Evolutionary conservation across 35 echinoderm and acorn worm genomes (phyloP), one percentile per base, ranked within the genome.

Genomic region (Heliocidaris erythrogramma): DNA sequence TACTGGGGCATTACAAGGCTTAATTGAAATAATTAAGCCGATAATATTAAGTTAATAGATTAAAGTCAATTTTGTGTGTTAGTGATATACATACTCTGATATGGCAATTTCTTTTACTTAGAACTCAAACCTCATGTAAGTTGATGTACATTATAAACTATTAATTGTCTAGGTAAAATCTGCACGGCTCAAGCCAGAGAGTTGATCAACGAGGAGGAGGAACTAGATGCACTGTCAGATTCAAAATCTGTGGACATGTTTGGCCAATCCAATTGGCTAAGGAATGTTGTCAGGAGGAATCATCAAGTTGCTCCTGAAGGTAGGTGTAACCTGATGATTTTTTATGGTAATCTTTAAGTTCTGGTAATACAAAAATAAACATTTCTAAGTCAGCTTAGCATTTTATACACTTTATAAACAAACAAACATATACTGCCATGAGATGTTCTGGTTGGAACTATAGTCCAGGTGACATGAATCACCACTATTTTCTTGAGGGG

Each of bases 241-340:
- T 93, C 98, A 9, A 88, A 95, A 71, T 99, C 98, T 30, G 94
- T 99, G 18, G 98, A 99, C 61, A 71, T 96, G 30, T 92, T 93
- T 88, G 90, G 93, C 9, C 94, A 96, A 31, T 93, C 94, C 8
- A 89, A 95, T 30, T 97, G 98, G 96, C 56, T 99, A 7, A 53
- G 96, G 24, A 96, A 96, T 89, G 94, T 96, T 30, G 92, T 95
- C 49, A 94, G 98, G 47, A 61, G 97, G 17, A 99, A 95, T 94
- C 96, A 97, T 53, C 98, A 99, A 85, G 96, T 99, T 18, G 96
- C 95, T 30, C 98, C 98, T 13, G 98, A 99, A 48, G 94, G 98
- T 98, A 60, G 78, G 94, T 95, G 4, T 9, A 89, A 32, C 1
- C 5, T 78, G 6, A 0, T n/a, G 17, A 78, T 4, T 42, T 42